Conservation (phyloP, 2,888 invertebrate genomes). For the Torymus auratus region DNA sequence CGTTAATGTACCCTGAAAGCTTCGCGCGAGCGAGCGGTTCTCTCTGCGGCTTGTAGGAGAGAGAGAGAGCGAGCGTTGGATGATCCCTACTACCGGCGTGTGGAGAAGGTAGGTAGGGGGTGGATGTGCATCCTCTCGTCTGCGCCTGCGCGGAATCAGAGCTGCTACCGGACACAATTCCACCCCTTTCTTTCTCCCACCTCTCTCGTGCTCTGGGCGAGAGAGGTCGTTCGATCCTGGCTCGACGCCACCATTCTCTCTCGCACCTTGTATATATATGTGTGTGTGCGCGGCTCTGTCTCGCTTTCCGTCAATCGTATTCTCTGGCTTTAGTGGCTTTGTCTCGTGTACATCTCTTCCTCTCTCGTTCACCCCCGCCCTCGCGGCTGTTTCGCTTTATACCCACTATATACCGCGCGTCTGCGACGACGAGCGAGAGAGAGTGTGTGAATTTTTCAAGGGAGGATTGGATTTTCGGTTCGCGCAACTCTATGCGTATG, state of each 20-base stretch:
- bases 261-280: conserved; percentile 11
- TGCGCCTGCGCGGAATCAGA: too few species aligned
- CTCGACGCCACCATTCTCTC: too few species aligned
- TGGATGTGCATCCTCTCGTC: too few species aligned
- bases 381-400: too few species aligned
- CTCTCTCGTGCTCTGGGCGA: neutral
- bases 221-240: too few species aligned
- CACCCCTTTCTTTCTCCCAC: neutral
- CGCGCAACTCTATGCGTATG: too few species aligned
- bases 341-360: conserved; percentile 7
- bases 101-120: too few species aligned
- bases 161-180: neutral
- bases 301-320: conserved; percentile 40
- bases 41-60: neutral
- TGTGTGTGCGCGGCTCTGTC: neutral
- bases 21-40: conserved; percentile 3
- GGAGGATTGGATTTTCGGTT: too few species aligned
- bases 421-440: neutral
- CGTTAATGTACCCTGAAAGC: conserved; percentile 42
- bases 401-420: too few species aligned
- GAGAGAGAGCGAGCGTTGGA: neutral
- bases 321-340: conserved; percentile 41
- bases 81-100: conserved; percentile 1
- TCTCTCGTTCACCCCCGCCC: neutral
- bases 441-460: too few species aligned